Evolutionary conservation across 2,888 invertebrate genomes (phyloP).

Genomic region (Ernsta delagoae): DNA sequence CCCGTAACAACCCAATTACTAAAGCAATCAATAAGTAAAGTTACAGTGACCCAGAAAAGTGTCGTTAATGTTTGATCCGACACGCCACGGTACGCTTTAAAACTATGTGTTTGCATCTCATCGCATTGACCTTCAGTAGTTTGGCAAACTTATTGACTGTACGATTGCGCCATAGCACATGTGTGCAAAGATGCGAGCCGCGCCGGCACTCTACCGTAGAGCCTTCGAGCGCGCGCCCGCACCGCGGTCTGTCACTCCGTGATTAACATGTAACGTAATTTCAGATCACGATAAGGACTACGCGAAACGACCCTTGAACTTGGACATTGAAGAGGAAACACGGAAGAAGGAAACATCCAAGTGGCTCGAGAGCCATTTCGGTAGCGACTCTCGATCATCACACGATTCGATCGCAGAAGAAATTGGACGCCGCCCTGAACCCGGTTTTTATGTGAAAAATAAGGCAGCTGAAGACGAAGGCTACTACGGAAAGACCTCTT

Average conservation of each 20-base stretch:
- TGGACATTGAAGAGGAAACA: slow-evolving; percentile 95
- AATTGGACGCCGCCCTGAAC: slow-evolving; percentile 86
- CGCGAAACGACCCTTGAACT: slow-evolving; percentile 92
- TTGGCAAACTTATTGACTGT: slow-evolving; percentile 81
- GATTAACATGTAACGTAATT: slow-evolving; percentile 71
- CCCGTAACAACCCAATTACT: neutral
- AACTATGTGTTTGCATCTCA: slow-evolving; percentile 60
- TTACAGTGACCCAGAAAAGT: slow-evolving; percentile 70
- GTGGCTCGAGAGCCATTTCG: slow-evolving; percentile 96
- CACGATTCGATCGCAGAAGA: slow-evolving; percentile 88
- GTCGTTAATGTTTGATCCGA: slow-evolving; percentile 52
- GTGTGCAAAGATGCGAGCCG: slow-evolving; percentile 57
- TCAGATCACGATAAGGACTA: slow-evolving; percentile 89
- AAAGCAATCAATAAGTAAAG: slow-evolving; percentile 23
- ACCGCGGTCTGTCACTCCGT: slow-evolving; percentile 42
- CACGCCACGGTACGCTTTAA: slow-evolving; percentile 62
- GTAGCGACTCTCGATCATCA: slow-evolving; percentile 92
- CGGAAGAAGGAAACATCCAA: slow-evolving; percentile 95
- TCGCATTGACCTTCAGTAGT: slow-evolving; percentile 79
- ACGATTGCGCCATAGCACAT: slow-evolving; percentile 74
- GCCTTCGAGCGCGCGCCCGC: slow-evolving; percentile 67
- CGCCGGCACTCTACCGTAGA: slow-evolving; percentile 61
- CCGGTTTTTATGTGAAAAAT: slow-evolving; percentile 91
- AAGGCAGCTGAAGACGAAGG: slow-evolving; percentile 85
- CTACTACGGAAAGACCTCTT: slow-evolving; percentile 74